Evolutionary conservation across 2,888 invertebrate genomes (phyloP).

Genomic region (Andrena minutula): DNA sequence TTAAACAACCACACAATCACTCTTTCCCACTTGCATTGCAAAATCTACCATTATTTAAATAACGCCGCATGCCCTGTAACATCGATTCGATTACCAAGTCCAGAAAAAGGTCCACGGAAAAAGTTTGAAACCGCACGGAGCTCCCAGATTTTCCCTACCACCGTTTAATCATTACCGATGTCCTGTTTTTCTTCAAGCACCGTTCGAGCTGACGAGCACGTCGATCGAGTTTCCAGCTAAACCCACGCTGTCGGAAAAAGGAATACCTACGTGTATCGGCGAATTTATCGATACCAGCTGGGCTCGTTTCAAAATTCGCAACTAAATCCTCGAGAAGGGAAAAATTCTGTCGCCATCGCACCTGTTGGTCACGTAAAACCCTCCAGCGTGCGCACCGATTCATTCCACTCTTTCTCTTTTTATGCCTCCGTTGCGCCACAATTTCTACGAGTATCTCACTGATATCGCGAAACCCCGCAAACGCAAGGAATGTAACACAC

Average conservation of each 20-base stretch:
- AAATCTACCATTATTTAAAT: not conserved
- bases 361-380: conserved; percentile 59
- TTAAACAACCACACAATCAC: not conserved
- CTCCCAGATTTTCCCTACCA: conserved; percentile 11
- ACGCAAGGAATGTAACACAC: too few relatives aligned
- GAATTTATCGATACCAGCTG: conserved; percentile 1
- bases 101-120: not conserved
- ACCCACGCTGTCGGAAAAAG: not conserved
- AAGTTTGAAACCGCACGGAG: not conserved
- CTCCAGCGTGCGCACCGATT: conserved; percentile 8
- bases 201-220: conserved; percentile 3
- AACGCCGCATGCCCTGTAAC: not conserved
- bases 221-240: not conserved
- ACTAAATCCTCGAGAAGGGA: conserved; percentile 15
- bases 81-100: not conserved
- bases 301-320: conserved; percentile 4
- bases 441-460: not conserved
- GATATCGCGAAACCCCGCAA: too few relatives aligned
- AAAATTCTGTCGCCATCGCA: conserved; percentile 49
- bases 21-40: not conserved
- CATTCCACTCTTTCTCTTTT: not conserved
- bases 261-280: not conserved
- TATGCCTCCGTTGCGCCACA: not conserved
- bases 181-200: conserved; percentile 10
- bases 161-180: conserved; percentile 16